Conservation (phyloP, 2,113 vertebrate species). For the Colius striatus region DNA sequence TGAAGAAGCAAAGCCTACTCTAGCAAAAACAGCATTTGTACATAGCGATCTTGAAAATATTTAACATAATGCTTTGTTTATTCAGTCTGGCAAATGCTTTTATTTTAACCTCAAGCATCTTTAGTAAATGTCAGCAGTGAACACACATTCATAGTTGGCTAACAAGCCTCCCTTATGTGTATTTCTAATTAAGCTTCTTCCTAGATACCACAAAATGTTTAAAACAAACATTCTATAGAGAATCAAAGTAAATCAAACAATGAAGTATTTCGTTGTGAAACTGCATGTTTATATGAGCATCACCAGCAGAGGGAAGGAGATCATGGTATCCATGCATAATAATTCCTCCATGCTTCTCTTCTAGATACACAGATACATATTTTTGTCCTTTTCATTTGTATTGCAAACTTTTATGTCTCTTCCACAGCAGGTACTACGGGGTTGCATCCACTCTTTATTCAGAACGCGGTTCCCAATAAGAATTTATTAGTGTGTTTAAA, state of each 20-base stretch:
- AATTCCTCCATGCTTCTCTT: neutral
- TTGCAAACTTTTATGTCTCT: neutral
- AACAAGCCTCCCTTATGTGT: slow-evolving; percentile 21
- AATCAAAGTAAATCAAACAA: neutral
- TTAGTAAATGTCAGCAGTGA: slow-evolving; percentile 52
- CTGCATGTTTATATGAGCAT: neutral
- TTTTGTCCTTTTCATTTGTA: neutral
- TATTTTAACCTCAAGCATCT: slow-evolving; percentile 59
- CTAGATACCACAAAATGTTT: slow-evolving; percentile 9
- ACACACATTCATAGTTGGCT: slow-evolving; percentile 33
- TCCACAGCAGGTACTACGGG: neutral
- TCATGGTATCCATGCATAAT: neutral
- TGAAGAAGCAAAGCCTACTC: neutral
- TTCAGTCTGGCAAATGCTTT: slow-evolving; percentile 53
- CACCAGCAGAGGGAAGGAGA: slow-evolving; percentile 33
- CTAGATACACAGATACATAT: neutral
- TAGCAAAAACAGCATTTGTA: neutral
- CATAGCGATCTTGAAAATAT: slow-evolving; percentile 3
- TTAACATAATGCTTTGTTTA: slow-evolving; percentile 59
- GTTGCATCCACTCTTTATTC: rapidly evolving
- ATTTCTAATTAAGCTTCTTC: slow-evolving; percentile 61
- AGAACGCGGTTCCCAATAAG: neutral
- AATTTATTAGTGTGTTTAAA: neutral
- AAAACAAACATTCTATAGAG: slow-evolving; percentile 47
- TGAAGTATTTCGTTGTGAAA: slow-evolving; percentile 21